phyloP scores from a whole-genome alignment of 2,113 vertebrate genomes.

The Hypomesus transpacificus region DNA sequence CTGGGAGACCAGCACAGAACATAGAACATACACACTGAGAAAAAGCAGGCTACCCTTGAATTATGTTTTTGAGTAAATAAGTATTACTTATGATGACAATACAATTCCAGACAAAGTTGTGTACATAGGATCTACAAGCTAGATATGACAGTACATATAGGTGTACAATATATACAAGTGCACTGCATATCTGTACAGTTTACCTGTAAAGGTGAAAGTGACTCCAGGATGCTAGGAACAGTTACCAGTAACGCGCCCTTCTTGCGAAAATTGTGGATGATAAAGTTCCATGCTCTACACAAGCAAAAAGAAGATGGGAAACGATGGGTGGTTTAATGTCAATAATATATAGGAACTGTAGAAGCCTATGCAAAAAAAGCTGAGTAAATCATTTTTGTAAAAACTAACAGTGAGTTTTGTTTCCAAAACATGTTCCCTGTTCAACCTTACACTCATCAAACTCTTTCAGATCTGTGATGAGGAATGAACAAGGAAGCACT shows the following conservation, averaged over 20 bases:
- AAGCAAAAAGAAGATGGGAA: slow-evolving; percentile 11
- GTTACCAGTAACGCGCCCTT: slow-evolving; percentile 81
- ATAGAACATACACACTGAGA: background rate
- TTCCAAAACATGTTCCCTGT: background rate
- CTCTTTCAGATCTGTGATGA: too few relatives aligned
- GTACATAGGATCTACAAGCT: background rate
- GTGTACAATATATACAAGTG: background rate
- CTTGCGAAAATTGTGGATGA: slow-evolving; percentile 77
- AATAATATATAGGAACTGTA: background rate
- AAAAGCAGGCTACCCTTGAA: background rate
- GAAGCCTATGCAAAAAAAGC: too few relatives aligned
- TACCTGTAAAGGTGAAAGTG: slow-evolving; percentile 78
- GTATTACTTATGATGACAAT: too few relatives aligned
- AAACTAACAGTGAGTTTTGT: too few relatives aligned
- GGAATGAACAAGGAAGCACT: slow-evolving; percentile 16
- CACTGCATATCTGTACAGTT: slow-evolving; percentile 17
- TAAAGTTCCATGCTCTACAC: slow-evolving; percentile 84
- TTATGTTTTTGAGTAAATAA: background rate
- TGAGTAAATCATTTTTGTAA: too few relatives aligned
- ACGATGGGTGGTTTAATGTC: background rate
- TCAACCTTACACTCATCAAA: too few relatives aligned
- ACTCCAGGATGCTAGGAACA: slow-evolving; percentile 82
- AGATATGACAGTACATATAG: too few relatives aligned
- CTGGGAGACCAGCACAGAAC: slow-evolving; percentile 48
- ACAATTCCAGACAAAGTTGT: background rate